Conservation (phyloP, 2,797 vertebrate species). For the Eptatretus atami region DNA sequence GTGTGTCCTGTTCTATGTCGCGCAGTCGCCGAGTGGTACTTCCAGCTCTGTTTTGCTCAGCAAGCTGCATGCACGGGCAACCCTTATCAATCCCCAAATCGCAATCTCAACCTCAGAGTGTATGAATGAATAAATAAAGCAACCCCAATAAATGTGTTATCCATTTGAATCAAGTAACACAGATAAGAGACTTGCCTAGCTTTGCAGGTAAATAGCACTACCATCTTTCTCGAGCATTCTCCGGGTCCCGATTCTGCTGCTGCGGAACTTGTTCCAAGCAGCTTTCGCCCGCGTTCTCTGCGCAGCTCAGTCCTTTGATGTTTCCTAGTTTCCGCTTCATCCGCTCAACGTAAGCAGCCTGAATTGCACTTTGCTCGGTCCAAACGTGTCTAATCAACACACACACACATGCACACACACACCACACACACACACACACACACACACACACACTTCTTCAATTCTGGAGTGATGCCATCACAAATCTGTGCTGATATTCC, state of each 20-base stretch:
- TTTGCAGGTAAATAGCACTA: conserved; percentile 8
- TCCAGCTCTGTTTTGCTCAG: background rate
- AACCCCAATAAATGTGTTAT: no score
- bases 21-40: no score
- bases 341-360: conserved; percentile 25
- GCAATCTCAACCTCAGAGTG: background rate
- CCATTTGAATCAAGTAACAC: no score
- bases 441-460: background rate
- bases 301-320: conserved; percentile 53
- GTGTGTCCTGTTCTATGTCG: no score
- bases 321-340: conserved; percentile 37
- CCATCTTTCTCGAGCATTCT: conserved; percentile 73
- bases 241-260: conserved; percentile 44
- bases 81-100: background rate
- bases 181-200: no score
- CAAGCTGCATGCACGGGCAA: background rate
- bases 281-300: conserved; percentile 40
- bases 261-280: conserved; percentile 45
- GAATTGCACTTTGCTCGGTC: conserved; percentile 30
- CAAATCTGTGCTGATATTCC: no score
- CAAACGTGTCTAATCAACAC: conserved; percentile 24
- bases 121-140: background rate
- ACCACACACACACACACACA: background rate
- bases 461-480: no score
- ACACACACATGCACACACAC: background rate